These are phyloP conservation scores for Stomatorhinus ivindoensis DNA, from an alignment of 2,113 vertebrate species.

Conservation along the genomic window DNA sequence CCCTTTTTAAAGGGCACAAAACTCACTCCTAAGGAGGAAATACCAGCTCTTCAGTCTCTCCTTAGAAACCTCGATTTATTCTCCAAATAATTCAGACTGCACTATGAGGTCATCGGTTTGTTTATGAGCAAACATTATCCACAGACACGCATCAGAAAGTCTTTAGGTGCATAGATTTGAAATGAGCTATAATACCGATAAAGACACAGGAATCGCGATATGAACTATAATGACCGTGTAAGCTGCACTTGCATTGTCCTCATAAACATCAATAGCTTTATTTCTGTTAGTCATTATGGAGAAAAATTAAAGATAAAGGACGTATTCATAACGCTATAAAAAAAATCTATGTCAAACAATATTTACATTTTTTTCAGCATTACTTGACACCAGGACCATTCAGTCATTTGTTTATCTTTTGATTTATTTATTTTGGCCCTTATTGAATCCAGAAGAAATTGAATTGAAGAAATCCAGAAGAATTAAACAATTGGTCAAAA, in stretches of 20 bases:
- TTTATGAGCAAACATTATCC: neutral
- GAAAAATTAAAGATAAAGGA: neutral
- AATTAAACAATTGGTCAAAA: neutral
- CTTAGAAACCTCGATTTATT: slow-evolving; percentile 12
- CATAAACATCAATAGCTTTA: neutral
- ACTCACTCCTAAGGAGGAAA: slow-evolving; percentile 9
- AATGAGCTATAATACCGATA: neutral
- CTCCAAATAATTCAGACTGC: neutral
- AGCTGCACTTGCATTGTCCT: neutral
- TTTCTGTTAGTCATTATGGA: neutral
- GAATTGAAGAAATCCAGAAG: neutral
- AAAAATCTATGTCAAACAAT: neutral
- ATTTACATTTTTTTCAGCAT: neutral
- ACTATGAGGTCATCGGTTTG: neutral
- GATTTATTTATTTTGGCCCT: neutral
- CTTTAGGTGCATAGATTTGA: neutral
- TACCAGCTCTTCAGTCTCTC: neutral
- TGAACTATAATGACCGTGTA: neutral
- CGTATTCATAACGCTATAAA: neutral
- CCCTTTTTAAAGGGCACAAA: slow-evolving; percentile 36
- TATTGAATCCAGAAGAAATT: too few relatives aligned
- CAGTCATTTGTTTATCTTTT: neutral
- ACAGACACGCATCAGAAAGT: neutral
- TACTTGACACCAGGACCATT: neutral
- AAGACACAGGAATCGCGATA: neutral